Conservation (phyloP, 2,888 invertebrate genomes). For the Eutolmus rufibarbis region DNA sequence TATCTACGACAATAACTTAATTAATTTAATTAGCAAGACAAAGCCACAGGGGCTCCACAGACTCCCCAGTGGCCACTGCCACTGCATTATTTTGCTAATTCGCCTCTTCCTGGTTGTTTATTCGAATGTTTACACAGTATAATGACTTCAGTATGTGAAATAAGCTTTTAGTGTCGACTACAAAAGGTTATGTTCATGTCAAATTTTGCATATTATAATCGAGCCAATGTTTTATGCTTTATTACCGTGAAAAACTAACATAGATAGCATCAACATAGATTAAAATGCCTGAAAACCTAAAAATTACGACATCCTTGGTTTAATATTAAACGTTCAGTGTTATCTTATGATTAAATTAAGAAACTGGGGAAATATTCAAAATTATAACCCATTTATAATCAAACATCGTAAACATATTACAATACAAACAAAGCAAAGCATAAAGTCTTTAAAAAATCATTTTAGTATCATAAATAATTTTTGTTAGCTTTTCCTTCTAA, state of each 20-base stretch:
- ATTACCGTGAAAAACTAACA: neutral
- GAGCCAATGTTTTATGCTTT: neutral
- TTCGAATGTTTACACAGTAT: neutral
- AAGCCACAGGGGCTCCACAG: neutral
- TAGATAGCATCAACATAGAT: neutral
- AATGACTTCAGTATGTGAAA: neutral
- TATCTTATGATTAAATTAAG: neutral
- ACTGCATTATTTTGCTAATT: neutral
- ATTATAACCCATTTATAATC: too few species aligned
- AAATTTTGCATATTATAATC: neutral
- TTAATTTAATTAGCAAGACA: conserved; percentile 11
- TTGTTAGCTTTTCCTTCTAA: too few species aligned
- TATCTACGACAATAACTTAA: neutral
- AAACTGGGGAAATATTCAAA: too few species aligned
- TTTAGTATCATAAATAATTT: too few species aligned
- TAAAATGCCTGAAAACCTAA: neutral
- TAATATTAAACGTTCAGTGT: neutral
- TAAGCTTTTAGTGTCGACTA: neutral
- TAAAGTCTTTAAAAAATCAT: too few species aligned
- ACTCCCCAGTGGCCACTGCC: neutral
- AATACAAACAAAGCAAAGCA: too few species aligned
- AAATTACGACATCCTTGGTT: neutral
- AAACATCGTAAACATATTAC: too few species aligned
- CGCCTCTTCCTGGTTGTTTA: neutral
- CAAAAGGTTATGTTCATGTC: neutral